A percentile compares a stretch with the other conserved stretches of the same genome.
Evolutionary conservation across 2,113 vertebrate genomes (phyloP).

Genomic region (Scomber japonicus): DNA sequence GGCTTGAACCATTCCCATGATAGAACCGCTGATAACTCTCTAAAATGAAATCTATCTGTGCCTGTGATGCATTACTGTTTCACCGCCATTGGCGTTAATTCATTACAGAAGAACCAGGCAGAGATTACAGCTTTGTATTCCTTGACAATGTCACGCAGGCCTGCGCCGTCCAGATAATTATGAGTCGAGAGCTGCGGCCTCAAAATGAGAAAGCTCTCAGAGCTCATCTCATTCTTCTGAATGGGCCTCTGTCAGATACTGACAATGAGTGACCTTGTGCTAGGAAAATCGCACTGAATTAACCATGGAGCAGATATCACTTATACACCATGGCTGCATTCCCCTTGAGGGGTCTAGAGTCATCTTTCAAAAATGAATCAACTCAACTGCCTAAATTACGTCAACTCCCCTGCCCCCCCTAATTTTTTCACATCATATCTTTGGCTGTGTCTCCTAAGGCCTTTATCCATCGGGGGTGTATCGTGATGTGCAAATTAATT

Average conservation of each 20-base stretch:
- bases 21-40: conserved; percentile 67
- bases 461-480: no score
- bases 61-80: conserved; percentile 70
- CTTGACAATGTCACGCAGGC: conserved; percentile 77
- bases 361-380: conserved; percentile 82
- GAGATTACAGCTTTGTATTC: conserved; percentile 80
- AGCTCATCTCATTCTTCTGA: conserved; percentile 79
- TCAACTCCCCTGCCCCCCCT: not conserved
- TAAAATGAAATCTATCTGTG: conserved; percentile 72
- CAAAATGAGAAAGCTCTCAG: conserved; percentile 76
- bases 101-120: conserved; percentile 74
- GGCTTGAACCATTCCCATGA: conserved; percentile 63
- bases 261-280: conserved; percentile 84
- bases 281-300: conserved; percentile 76
- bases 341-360: conserved; percentile 72
- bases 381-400: conserved; percentile 62
- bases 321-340: conserved; percentile 71
- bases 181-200: conserved; percentile 72
- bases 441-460: conserved; percentile 26
- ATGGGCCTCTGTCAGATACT: conserved; percentile 77
- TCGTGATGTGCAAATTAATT: no score
- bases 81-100: conserved; percentile 74
- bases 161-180: conserved; percentile 79
- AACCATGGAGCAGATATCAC: conserved; percentile 81
- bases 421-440: conserved; percentile 36